Conservation (phyloP, 2,888 invertebrate genomes). For the Caenorhabditis auriculariae region DNA sequence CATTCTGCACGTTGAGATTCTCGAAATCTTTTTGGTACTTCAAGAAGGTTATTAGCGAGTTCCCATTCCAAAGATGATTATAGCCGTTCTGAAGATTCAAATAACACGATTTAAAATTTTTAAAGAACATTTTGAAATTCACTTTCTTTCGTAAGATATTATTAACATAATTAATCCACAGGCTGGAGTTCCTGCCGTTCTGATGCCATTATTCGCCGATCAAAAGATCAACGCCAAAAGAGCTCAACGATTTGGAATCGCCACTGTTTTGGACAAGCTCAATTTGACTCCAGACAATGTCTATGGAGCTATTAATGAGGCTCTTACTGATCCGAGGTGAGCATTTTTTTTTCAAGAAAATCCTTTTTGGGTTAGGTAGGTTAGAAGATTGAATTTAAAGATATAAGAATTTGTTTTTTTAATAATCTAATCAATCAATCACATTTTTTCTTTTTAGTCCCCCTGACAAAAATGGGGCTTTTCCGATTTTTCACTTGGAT, state of each 20-base stretch:
- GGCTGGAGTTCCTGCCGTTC: constrained; percentile 57
- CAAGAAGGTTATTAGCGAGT: too few relatives aligned
- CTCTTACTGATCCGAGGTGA: constrained; percentile 24
- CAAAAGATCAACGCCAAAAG: constrained; percentile 61
- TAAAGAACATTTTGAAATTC: too few relatives aligned
- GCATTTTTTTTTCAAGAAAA: too few relatives aligned
- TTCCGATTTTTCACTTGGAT: too few relatives aligned
- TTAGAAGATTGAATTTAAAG: not conserved
- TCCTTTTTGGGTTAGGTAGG: not conserved
- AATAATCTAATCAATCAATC: too few relatives aligned
- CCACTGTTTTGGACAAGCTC: constrained; percentile 52
- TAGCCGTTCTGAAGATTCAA: too few relatives aligned
- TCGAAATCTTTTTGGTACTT: too few relatives aligned
- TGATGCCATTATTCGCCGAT: constrained; percentile 62
- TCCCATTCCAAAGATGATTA: too few relatives aligned
- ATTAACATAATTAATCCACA: not conserved
- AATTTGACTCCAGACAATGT: constrained; percentile 48
- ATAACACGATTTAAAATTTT: too few relatives aligned
- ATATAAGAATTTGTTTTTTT: too few relatives aligned
- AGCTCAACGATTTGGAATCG: constrained; percentile 55
- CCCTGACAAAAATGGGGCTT: not conserved
- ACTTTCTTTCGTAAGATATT: not conserved
- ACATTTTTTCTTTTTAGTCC: constrained; percentile 1
- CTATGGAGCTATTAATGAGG: constrained; percentile 37
- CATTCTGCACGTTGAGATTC: too few relatives aligned